Percentiles rank a stretch among this genome's conserved stretches.
phyloP scores from a whole-genome alignment of 1,140 invertebrate genomes.

The Drosophila micromelanica region DNA sequence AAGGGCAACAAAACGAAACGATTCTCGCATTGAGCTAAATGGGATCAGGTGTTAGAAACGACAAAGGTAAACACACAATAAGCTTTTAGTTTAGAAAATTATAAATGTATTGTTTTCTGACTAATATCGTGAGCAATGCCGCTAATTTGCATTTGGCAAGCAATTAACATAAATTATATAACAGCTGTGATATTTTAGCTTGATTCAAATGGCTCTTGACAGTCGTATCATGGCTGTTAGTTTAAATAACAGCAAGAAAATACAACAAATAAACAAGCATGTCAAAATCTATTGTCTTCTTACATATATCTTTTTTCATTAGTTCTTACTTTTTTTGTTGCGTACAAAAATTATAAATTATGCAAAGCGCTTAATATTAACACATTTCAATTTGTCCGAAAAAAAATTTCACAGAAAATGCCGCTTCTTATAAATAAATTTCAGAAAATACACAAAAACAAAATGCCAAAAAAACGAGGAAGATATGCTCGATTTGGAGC shows the following conservation, averaged over 20 bases:
- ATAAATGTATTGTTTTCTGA: slow-evolving; percentile 42
- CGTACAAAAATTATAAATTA: slow-evolving; percentile 60
- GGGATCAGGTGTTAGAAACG: slow-evolving; percentile 18
- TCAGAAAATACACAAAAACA: slow-evolving; percentile 39
- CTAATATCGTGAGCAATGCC: slow-evolving; percentile 44
- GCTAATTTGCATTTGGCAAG: slow-evolving; percentile 56
- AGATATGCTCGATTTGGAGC: too few relatives aligned
- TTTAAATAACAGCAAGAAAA: slow-evolving; percentile 21
- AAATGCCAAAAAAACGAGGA: slow-evolving; percentile 28
- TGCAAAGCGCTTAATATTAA: slow-evolving; percentile 64
- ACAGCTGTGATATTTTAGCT: slow-evolving; percentile 30
- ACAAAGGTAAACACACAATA: slow-evolving; percentile 13
- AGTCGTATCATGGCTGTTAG: slow-evolving; percentile 41
- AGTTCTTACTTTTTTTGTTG: slow-evolving; percentile 14
- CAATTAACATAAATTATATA: slow-evolving; percentile 65
- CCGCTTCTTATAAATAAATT: slow-evolving; percentile 61
- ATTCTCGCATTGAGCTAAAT: slow-evolving; percentile 15
- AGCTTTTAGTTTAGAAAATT: slow-evolving; percentile 42
- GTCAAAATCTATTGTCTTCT: slow-evolving; percentile 23
- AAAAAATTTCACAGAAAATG: slow-evolving; percentile 54
- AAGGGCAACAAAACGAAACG: slow-evolving; percentile 8
- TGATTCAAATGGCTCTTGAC: slow-evolving; percentile 66
- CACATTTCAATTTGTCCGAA: slow-evolving; percentile 79
- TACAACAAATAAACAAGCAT: slow-evolving; percentile 23
- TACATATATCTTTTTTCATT: slow-evolving; percentile 24